Percentiles rank a stretch among this genome's conserved stretches.
Conservation (phyloP, 2,113 vertebrate species). For the Burhinus oedicnemus region DNA sequence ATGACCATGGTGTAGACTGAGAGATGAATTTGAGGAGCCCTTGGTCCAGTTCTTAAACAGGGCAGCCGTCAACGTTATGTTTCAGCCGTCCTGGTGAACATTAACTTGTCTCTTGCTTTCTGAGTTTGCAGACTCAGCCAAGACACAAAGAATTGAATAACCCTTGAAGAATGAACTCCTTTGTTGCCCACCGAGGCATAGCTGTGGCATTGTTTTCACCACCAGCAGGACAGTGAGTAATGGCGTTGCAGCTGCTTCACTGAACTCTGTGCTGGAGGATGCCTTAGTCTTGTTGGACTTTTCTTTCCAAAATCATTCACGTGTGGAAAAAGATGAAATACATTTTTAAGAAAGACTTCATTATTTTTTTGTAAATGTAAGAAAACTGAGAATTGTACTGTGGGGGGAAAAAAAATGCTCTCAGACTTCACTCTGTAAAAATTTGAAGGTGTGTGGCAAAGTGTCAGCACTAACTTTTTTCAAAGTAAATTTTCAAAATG, state of each 20-base stretch:
- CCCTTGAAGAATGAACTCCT: constrained; percentile 39
- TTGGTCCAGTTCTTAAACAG: neutral
- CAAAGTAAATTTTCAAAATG: neutral
- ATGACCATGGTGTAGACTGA: neutral
- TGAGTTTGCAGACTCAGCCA: constrained; percentile 9
- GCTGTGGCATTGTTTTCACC: constrained; percentile 59
- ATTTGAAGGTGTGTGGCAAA: neutral
- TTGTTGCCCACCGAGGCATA: constrained; percentile 56
- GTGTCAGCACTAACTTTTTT: neutral
- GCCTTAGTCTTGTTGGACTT: constrained; percentile 30
- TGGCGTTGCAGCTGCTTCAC: constrained; percentile 14
- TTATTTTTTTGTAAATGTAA: constrained; percentile 5
- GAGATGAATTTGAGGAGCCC: neutral
- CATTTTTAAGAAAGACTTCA: constrained; percentile 38
- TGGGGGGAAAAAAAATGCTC: neutral
- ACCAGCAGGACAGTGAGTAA: constrained; percentile 37
- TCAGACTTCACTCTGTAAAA: neutral
- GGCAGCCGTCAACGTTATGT: accelerated
- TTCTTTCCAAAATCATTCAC: constrained; percentile 2
- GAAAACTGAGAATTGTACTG: neutral
- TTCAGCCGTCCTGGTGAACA: neutral
- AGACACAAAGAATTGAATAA: constrained; percentile 28
- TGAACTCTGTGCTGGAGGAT: constrained; percentile 30
- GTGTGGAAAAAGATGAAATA: constrained; percentile 41
- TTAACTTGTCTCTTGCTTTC: neutral